phyloP scores from a whole-genome alignment of 2,888 invertebrate genomes.

The Lepeophtheirus nordmannii region DNA sequence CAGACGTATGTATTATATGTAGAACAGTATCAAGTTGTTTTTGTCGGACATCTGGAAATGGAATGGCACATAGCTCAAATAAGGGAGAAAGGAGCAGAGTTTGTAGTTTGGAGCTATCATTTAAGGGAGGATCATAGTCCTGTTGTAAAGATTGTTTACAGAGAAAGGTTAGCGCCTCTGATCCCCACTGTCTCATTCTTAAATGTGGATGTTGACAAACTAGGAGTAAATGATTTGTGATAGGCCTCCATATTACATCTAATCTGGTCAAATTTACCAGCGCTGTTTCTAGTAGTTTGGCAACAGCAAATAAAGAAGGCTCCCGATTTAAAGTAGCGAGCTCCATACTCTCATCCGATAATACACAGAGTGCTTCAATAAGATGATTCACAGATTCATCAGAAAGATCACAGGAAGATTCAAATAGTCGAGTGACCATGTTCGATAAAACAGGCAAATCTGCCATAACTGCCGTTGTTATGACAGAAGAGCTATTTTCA shows the following conservation, averaged over 20 bases:
- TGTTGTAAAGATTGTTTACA: constrained; percentile 78
- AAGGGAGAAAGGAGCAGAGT: constrained; percentile 71
- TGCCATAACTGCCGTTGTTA: constrained; percentile 90
- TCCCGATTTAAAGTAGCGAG: constrained; percentile 87
- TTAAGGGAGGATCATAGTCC: constrained; percentile 58
- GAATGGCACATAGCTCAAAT: constrained; percentile 72
- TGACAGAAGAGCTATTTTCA: constrained; percentile 59
- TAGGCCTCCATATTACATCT: constrained; percentile 68
- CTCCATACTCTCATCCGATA: constrained; percentile 93
- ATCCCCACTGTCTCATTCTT: constrained; percentile 92
- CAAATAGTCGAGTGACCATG: constrained; percentile 80
- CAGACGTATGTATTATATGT: constrained; percentile 77
- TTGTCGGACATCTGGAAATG: constrained; percentile 83
- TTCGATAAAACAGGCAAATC: constrained; percentile 76
- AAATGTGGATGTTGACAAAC: constrained; percentile 90
- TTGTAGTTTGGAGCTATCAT: constrained; percentile 46
- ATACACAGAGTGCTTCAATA: constrained; percentile 85
- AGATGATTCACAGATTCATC: constrained; percentile 88
- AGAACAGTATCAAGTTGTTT: constrained; percentile 86
- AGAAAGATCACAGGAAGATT: constrained; percentile 80
- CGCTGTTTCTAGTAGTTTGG: constrained; percentile 93
- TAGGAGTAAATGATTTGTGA: constrained; percentile 87
- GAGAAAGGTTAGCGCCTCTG: constrained; percentile 83
- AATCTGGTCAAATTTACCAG: constrained; percentile 81
- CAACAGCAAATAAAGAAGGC: constrained; percentile 89